Base-by-base conservation (phyloP, 2,888 invertebrate genomes). In the Argyresthia goedartella region DNA sequence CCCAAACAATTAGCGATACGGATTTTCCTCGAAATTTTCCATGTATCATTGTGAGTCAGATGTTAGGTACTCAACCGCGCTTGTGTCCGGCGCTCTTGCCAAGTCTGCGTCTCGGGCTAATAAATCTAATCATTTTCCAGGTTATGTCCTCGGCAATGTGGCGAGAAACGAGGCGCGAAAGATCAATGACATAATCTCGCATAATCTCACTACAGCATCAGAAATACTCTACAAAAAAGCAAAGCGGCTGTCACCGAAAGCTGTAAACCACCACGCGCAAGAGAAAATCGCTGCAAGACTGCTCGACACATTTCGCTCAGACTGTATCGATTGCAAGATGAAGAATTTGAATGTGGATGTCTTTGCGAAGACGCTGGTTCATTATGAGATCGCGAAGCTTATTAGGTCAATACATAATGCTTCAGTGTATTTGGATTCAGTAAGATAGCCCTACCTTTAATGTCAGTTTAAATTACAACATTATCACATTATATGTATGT, bases 101-200 rank as follows among this genome's bases (percentile, higher is more conserved):
- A 25, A 25, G 25, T 25, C n/a, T n/a, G n/a, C 25, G 25, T 25
- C 25, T 25, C 25, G 25, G 25, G 25, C 25, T 25, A 25, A 25
- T 25, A 25, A 25, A 25, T 25, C 25, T 7, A 48, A 35, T n/a
- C 14, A 8, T 48, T 36, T 75, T 79, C 34, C 76, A 84, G 84
- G 84, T 45, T 84, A 81, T 58, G 59, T 82, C 39, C 58, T 84
- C 41, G 82, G 81, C 0, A 71, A 76, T 8, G 75, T 75, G 71
- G 69, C 78, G 7, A 74, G 70, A 7, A 67, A 59, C 33, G 77
- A 76, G 50, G 62, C 71, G 43, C 71, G 67, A 41, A 69, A 70
- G 33, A 64, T 52, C 52, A 70, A 69, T 54, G 80, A 76, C 42
- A 60, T 81, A 11, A 59, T 80, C 8, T 69, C 79, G 1, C 65